Conservation (phyloP, 2,888 invertebrate species). For the Cryptosula pallasiana region DNA sequence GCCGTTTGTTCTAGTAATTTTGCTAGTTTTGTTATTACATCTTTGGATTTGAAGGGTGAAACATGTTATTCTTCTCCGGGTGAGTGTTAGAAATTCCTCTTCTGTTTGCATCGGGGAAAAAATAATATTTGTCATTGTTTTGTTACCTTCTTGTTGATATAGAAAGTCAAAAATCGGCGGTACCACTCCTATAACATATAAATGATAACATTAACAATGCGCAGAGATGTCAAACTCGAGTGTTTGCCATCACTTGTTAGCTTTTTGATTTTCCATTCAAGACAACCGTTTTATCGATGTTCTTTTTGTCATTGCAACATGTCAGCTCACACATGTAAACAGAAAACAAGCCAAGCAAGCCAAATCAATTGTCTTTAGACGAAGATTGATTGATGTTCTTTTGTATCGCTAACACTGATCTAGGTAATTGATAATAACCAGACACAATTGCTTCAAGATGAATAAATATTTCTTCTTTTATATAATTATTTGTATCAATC, state of each 20-base stretch:
- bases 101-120: too few relatives aligned
- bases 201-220: neutral
- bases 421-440: neutral
- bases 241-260: conserved; percentile 5
- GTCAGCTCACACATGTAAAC: conserved; percentile 5
- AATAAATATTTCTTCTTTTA: neutral
- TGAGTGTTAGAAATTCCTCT: too few relatives aligned
- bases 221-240: neutral
- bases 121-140: too few relatives aligned
- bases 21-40: too few relatives aligned
- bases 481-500: neutral
- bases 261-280: conserved; percentile 16
- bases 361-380: neutral
- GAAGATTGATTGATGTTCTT: conserved; percentile 11
- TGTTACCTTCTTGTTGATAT: too few relatives aligned
- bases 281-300: conserved; percentile 21
- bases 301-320: conserved; percentile 15
- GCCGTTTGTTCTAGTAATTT: too few relatives aligned
- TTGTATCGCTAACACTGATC: neutral
- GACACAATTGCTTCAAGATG: neutral
- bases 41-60: too few relatives aligned
- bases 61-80: too few relatives aligned
- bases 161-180: too few relatives aligned
- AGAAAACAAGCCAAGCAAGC: neutral
- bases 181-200: too few relatives aligned